Evolutionary conservation across 2,888 invertebrate genomes (phyloP), one percentile per base, ranked within the genome.

Genomic region (Lamellibrachia columna): DNA sequence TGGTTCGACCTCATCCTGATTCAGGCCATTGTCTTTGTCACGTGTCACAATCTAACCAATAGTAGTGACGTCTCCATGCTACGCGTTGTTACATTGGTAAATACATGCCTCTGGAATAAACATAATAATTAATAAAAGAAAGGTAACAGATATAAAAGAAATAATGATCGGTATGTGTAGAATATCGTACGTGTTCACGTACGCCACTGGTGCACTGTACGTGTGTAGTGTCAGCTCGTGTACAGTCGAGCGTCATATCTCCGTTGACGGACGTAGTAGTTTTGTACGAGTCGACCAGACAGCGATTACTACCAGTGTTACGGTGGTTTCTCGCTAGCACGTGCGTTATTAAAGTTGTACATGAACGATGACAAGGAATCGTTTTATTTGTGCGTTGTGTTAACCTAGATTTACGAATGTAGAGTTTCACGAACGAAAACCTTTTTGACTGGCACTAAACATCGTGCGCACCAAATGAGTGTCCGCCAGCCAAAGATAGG

Each of bases 211-310:
- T 22, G 75, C 6, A 40, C 22, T 75, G 75, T 75, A 22, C n/a
- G 75, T 75, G 75, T 75, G 22, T 75, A 75, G 75, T 6, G 75
- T 75, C n/a, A 15, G 75, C 75, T 75, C 22, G 75, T 22, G 75
- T 22, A 15, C 15, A 75, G 22, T 6, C 75, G 75, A 75, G 75
- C 75, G 75, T 75, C 75, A 75, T 75, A 75, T 75, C 75, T 75
- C 75, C 75, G 75, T 75, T 75, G 75, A 15, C 75, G 75, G 75
- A 75, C 75, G 75, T 22, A 75, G n/a, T 75, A 75, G 75, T 75
- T 75, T 75, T 75, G 75, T 75, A 75, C 75, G 75, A 75, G 75
- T 22, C 75, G 75, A 22, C n/a, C 15, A 75, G 75, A 75, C 22
- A 15, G 75, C 15, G 22, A n/a, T n/a, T 15, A n/a, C 75, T 75